Evolutionary conservation across 2,113 vertebrate species (phyloP).

Genomic region (Galbula dea): DNA sequence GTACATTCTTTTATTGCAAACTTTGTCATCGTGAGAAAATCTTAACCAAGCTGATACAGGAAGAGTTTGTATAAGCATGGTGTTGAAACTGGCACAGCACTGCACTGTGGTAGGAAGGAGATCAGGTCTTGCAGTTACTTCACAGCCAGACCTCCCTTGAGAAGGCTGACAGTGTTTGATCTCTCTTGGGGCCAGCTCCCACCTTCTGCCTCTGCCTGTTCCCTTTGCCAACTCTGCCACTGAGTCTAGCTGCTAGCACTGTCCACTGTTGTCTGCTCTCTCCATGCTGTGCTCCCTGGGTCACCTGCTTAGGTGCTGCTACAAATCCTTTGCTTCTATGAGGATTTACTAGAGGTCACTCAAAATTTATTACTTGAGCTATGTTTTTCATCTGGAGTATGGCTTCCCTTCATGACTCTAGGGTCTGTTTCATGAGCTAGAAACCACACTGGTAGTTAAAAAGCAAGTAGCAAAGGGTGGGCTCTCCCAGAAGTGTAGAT

Average conservation of each 20-base stretch:
- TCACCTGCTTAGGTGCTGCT: neutral
- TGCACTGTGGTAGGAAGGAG: neutral
- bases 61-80: neutral
- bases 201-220: fast-evolving
- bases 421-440: neutral
- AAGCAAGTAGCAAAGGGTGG: neutral
- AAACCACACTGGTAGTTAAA: neutral
- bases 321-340: neutral
- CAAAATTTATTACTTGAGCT: neutral
- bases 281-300: fast-evolving
- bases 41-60: fast-evolving
- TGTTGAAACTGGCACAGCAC: neutral
- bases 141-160: neutral
- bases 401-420: neutral
- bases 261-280: neutral
- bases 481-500: neutral
- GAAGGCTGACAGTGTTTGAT: neutral
- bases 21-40: neutral
- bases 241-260: fast-evolving
- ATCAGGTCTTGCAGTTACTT: neutral
- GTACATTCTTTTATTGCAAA: neutral
- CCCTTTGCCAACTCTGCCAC: neutral
- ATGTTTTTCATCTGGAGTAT: neutral
- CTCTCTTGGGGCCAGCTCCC: neutral
- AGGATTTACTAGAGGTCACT: neutral